Conservation (phyloP, 2,888 invertebrate species). For the Orchestes rusci region DNA sequence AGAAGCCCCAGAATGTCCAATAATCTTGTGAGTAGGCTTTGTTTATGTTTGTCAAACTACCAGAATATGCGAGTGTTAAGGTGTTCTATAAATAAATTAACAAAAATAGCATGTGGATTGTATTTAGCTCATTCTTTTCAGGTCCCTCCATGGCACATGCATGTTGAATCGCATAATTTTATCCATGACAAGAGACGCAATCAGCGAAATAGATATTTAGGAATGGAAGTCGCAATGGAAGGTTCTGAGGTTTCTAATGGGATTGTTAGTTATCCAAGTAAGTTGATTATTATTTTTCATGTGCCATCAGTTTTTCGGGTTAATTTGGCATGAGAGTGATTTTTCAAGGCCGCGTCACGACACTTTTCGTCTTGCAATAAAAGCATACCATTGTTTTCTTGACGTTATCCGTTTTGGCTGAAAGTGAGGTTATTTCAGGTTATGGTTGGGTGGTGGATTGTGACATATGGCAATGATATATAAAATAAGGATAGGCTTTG, state of each 20-base stretch:
- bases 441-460: too few relatives aligned
- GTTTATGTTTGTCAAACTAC: too few relatives aligned
- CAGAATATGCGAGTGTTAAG: too few relatives aligned
- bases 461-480: too few relatives aligned
- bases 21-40: conserved; percentile 38
- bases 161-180: conserved; percentile 28
- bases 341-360: too few relatives aligned
- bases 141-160: conserved; percentile 33
- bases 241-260: conserved; percentile 26
- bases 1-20: conserved; percentile 36
- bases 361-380: too few relatives aligned
- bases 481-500: too few relatives aligned
- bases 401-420: too few relatives aligned
- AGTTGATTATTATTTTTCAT: conserved; percentile 12
- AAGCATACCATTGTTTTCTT: too few relatives aligned
- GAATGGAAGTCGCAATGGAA: conserved; percentile 31
- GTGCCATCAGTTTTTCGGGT: too few relatives aligned
- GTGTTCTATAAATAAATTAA: conserved; percentile 27
- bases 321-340: too few relatives aligned
- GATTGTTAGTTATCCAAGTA: conserved; percentile 17
- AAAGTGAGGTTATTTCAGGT: too few relatives aligned
- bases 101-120: conserved; percentile 17
- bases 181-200: conserved; percentile 34
- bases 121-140: conserved; percentile 14
- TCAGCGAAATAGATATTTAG: conserved; percentile 29